Percentiles rank a stretch among this genome's conserved stretches.
Evolutionary conservation across 2,113 vertebrate genomes (phyloP).

Genomic region (Recurvirostra avosetta): DNA sequence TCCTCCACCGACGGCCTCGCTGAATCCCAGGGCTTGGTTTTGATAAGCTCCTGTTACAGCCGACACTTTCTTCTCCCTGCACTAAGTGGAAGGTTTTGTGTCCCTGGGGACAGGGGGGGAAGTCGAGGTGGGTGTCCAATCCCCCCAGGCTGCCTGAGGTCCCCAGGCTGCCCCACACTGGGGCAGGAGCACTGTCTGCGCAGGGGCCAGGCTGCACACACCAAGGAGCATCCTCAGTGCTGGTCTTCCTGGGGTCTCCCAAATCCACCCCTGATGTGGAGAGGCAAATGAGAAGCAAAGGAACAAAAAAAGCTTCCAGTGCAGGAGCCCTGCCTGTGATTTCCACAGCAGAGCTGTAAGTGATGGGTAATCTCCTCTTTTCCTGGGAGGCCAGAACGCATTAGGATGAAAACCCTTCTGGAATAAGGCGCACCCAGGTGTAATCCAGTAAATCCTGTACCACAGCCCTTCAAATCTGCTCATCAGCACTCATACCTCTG

Average conservation of each 20-base stretch:
- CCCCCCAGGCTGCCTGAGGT: neutral
- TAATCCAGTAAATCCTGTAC: neutral
- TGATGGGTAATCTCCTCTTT: neutral
- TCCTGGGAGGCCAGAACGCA: rapidly evolving
- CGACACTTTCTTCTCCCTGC: neutral
- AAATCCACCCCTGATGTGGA: neutral
- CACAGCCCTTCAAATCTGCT: neutral
- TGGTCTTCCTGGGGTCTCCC: neutral
- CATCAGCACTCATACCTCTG: rapidly evolving
- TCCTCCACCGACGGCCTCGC: neutral
- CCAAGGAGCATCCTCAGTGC: neutral
- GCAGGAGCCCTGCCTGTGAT: neutral
- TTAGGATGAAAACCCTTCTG: neutral
- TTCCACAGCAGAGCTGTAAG: neutral
- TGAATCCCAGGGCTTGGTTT: neutral
- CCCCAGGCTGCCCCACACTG: neutral
- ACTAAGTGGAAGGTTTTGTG: neutral
- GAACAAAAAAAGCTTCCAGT: neutral
- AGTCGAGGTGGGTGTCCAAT: neutral
- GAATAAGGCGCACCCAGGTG: neutral
- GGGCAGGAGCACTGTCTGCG: neutral
- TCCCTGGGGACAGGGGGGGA: neutral
- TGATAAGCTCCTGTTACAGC: neutral
- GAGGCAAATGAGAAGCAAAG: neutral
- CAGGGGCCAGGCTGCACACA: rapidly evolving